A percentile compares a stretch with the other conserved stretches of the same genome.
Conservation (phyloP, 2,888 invertebrate species). For the Anarsia innoxiella region DNA sequence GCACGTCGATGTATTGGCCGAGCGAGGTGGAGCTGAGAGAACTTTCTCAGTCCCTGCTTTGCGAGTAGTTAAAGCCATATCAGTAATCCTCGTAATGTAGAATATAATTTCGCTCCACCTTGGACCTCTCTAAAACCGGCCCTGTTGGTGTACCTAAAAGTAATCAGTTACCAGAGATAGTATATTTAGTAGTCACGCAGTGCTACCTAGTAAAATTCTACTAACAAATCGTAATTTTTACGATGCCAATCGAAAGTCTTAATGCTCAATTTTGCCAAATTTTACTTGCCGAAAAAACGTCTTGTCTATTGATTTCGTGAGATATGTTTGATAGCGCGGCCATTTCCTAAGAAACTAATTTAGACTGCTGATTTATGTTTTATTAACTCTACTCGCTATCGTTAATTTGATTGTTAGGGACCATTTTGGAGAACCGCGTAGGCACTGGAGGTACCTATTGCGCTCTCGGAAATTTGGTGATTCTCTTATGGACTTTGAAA, state of each 20-base stretch:
- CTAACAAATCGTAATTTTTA: conserved; percentile 43
- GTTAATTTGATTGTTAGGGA: too few relatives aligned
- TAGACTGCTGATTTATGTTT: too few relatives aligned
- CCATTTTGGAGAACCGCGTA: too few relatives aligned
- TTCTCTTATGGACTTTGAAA: too few relatives aligned
- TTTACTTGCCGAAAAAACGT: conserved; percentile 69
- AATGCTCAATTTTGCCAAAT: conserved; percentile 76
- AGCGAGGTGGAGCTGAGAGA: background rate
- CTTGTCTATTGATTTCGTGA: conserved; percentile 58
- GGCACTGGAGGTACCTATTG: too few relatives aligned
- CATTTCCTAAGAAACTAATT: too few relatives aligned
- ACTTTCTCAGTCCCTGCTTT: background rate
- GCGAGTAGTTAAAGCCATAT: background rate
- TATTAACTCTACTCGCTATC: too few relatives aligned
- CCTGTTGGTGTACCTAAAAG: conserved; percentile 54
- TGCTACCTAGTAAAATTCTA: conserved; percentile 55
- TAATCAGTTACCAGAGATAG: conserved; percentile 70
- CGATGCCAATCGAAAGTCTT: conserved; percentile 67
- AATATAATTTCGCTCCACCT: background rate
- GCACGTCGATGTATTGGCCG: too few relatives aligned
- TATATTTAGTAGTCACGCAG: conserved; percentile 56
- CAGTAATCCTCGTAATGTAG: background rate
- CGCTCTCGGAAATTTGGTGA: too few relatives aligned
- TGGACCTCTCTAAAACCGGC: conserved; percentile 20
- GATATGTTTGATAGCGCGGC: conserved; percentile 34